Base-by-base conservation (phyloP, 2,888 invertebrate genomes). In the Athalia circularis region DNA sequence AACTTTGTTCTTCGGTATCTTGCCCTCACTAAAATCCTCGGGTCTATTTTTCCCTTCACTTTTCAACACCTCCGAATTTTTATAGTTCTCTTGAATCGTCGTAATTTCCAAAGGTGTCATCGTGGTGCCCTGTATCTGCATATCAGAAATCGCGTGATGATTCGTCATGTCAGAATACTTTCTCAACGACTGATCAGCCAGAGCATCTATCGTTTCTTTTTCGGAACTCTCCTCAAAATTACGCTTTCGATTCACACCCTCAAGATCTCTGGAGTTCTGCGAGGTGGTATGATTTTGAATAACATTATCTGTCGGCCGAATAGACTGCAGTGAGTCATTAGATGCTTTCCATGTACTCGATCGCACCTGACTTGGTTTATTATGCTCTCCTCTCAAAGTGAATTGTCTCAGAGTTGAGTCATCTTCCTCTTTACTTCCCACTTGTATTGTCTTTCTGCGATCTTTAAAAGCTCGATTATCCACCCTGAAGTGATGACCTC, bases 1-100 rank as follows among this genome's bases (percentile, higher is more conserved):
- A 50, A 61, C 50, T 52, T 54, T 57, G 15, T 13, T 57, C 7
- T 80, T 80, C 29, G 81, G 57, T 29, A 79, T 13, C 15, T 15
- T 59, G 59, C 57, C 72, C 52, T 57, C 45, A 15, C 59, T 72
- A 48, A 57, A 47, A 72, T 47, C 47, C 3, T 79, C 11, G 79
- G 80, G 57, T 62, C 80, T 8, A 77, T 75, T 62, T 75, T 79
- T 57, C 50, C 82, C 81, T 77, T 54, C 74, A 59, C 78, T 61
- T 68, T 82, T 78, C 47, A 7, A 54, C 52, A 4, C 15, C 29
- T 80, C 82, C 72, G 80, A 81, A 50, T 72, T 72, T 45, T 48
- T 79, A 79, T 52, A 43, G 15, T 7, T 52, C 48, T 48, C 29
- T 15, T 9, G 11, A n/a, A 45, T 57, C 2, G 54, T 65, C 15